phyloP scores from a whole-genome alignment of 2,888 invertebrate species.

The Pammene aurita region DNA sequence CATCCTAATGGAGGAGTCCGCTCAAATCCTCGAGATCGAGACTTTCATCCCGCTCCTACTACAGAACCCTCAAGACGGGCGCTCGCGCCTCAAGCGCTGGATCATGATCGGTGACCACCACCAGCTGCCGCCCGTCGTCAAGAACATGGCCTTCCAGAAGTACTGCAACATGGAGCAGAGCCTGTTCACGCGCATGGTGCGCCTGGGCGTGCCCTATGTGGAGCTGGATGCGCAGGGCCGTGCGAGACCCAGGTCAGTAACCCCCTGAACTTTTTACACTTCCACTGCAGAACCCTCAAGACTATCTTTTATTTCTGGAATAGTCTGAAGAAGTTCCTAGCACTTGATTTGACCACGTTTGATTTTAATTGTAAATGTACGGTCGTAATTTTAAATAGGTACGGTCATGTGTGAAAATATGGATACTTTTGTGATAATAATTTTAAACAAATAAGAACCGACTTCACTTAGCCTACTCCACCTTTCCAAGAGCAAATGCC shows the following conservation, averaged over 20 bases:
- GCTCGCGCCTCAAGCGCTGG: slow-evolving; percentile 98
- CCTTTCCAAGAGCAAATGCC: no score
- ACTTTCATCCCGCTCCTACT: slow-evolving; percentile 99
- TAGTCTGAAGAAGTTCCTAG: no score
- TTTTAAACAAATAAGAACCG: no score
- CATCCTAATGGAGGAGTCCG: slow-evolving; percentile 99
- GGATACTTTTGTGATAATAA: no score
- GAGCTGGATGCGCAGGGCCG: slow-evolving; percentile 99
- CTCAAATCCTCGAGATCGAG: slow-evolving; percentile 99
- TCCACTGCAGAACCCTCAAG: no score
- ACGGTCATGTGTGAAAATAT: no score
- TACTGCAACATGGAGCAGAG: slow-evolving; percentile 99
- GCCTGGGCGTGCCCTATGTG: slow-evolving; percentile 98
- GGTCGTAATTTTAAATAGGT: no score
- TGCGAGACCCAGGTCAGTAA: slow-evolving; percentile 88
- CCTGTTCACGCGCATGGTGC: slow-evolving; percentile 97
- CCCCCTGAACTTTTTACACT: no score
- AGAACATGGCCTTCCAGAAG: slow-evolving; percentile 99
- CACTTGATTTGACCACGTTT: no score
- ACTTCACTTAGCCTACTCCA: no score
- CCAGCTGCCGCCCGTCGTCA: slow-evolving; percentile 99
- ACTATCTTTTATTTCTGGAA: no score
- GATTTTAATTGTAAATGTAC: no score
- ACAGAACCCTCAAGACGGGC: slow-evolving; percentile 99
- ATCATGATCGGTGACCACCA: slow-evolving; percentile 99